Base-by-base conservation (phyloP, 2,888 invertebrate species). In the Chironomus riparius region DNA sequence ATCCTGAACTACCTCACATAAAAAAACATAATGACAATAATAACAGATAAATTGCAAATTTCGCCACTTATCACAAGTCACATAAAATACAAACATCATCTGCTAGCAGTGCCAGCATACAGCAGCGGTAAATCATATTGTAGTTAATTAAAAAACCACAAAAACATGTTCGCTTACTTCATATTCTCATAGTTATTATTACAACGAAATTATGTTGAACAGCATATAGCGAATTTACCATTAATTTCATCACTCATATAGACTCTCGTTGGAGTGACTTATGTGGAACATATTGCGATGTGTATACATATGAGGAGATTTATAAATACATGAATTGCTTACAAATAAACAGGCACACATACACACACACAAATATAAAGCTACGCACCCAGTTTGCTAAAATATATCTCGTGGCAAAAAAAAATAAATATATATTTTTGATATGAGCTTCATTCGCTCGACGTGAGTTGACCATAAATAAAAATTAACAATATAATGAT, bases 401-500 rank as follows among this genome's bases (percentile, higher is more conserved):
- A 56, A 56, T 56, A 56, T 56, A 38, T 56, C 18, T 56, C 18
- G 50, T 15, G 50, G 50, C 50, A 50, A 13, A n/a, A 48, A 48
- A 48, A 50, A 50, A 50, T n/a, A 38, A 10, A 38, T 38, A 10
- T 38, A 38, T 38, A 28, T 38, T 38, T 38, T 62, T 21, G 62
- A 65, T 21, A 22, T 21, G 24, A 65, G 28, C 50, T 22, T 18
- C 38, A 38, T 38, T 38, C 38, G 38, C 38, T 38, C 28, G 18
- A 50, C 71, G 28, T 47, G 47, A 70, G 70, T 22, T 48, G 70
- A 50, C 62, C 28, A 72, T 72, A 72, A 72, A 72, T 72, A 72
- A 72, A 72, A 72, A 61, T 72, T 72, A 72, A 72, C 72, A 72
- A 72, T 72, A 65, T 65, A 72, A 72, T 72, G 72, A 62, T 72